phyloP scores from a whole-genome alignment of 2,113 vertebrate genomes.

The Ptilorrhoa leucosticta region DNA sequence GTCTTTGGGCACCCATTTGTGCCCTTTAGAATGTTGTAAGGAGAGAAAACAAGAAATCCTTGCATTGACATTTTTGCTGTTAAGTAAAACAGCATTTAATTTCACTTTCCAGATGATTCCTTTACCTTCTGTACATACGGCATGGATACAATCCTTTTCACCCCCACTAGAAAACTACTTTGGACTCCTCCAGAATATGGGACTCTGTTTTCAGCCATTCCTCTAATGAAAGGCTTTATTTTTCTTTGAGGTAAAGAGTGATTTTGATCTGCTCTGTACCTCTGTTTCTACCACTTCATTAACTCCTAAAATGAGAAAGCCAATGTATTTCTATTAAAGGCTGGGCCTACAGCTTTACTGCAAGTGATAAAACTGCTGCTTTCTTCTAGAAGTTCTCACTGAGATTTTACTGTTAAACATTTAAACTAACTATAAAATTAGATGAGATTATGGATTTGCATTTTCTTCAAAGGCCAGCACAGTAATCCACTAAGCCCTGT shows the following conservation, averaged over 20 bases:
- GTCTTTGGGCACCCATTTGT: background rate
- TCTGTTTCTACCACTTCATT: background rate
- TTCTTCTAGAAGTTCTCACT: background rate
- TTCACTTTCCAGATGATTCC: background rate
- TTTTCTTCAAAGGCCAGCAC: conserved; percentile 13
- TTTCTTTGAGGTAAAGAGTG: background rate
- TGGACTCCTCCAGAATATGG: background rate
- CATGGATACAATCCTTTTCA: background rate
- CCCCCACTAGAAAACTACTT: background rate
- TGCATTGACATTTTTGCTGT: background rate
- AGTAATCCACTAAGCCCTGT: background rate
- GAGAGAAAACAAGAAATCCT: background rate
- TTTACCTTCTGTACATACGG: background rate
- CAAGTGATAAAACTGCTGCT: background rate
- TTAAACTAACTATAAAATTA: background rate
- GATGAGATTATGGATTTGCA: conserved; percentile 14
- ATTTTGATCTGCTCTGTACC: background rate
- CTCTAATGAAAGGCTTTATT: background rate
- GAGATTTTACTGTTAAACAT: background rate
- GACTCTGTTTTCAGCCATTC: background rate
- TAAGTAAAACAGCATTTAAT: background rate
- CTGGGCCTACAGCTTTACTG: background rate
- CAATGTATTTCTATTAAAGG: background rate
- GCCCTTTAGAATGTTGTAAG: background rate
- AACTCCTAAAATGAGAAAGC: background rate